Conservation (phyloP, 1,140 invertebrate genomes). For the Polypedilum pembai region DNA sequence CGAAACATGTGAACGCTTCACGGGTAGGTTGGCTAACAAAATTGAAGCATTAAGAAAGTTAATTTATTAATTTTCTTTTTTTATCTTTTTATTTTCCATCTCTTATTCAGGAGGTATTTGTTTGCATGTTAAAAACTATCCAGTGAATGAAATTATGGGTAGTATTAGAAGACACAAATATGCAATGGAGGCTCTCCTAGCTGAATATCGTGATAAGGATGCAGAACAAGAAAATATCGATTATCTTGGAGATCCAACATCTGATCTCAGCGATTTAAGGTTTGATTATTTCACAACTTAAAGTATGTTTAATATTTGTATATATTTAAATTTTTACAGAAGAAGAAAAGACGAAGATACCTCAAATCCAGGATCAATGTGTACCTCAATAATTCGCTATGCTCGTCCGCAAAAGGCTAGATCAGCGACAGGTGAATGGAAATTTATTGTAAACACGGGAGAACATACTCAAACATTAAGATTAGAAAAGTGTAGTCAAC, state of each 20-base stretch:
- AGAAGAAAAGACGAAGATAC: conserved; percentile 47
- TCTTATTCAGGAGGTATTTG: conserved; percentile 48
- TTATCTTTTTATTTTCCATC: neutral
- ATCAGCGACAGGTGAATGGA: conserved; percentile 74
- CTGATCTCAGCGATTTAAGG: neutral
- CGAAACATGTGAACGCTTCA: conserved; percentile 60
- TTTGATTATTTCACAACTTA: neutral
- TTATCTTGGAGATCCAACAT: conserved; percentile 37
- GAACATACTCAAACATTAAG: conserved; percentile 77
- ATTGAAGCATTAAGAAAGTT: neutral
- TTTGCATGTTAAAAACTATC: conserved; percentile 65
- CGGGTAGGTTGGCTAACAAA: conserved; percentile 47
- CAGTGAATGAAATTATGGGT: conserved; percentile 69
- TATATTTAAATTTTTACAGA: conserved; percentile 40
- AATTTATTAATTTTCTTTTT: neutral
- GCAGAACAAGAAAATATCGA: conserved; percentile 40
- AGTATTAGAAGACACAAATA: conserved; percentile 63
- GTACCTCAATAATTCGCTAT: conserved; percentile 75
- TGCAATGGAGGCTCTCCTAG: conserved; percentile 59
- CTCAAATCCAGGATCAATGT: conserved; percentile 55
- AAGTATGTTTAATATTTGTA: neutral
- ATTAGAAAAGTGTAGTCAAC: conserved; percentile 75
- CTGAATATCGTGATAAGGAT: conserved; percentile 55
- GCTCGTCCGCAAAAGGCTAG: conserved; percentile 72
- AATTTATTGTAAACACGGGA: conserved; percentile 78